Percentiles rank a stretch among this genome's conserved stretches.
These are phyloP conservation scores for Sebastiscus tertius DNA, from an alignment of 2,797 vertebrate species.

Conservation along the genomic window DNA sequence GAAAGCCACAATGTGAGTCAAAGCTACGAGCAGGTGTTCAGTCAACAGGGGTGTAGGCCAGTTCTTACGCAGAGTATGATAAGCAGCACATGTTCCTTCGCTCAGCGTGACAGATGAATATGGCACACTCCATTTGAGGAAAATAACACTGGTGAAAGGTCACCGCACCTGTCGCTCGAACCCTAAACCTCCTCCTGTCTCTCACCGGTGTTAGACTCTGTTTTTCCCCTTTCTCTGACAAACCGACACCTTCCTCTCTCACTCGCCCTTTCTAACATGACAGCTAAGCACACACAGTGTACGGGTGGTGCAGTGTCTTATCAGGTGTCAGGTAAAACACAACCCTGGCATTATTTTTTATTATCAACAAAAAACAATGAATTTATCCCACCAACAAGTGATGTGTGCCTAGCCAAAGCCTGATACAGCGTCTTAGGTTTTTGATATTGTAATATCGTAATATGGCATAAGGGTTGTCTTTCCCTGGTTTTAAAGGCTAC, in stretches of 20 bases:
- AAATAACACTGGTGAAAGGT: slow-evolving; percentile 6
- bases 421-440: neutral
- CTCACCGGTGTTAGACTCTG: slow-evolving; percentile 8
- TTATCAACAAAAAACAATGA: neutral
- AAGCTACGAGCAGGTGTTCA: slow-evolving; percentile 54
- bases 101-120: slow-evolving; percentile 1
- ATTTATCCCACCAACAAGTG: neutral
- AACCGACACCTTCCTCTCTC: neutral
- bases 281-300: slow-evolving; percentile 8
- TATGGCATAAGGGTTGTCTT: no score
- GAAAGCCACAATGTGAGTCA: slow-evolving; percentile 42
- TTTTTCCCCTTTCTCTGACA: neutral
- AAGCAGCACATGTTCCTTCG: slow-evolving; percentile 25
- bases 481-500: no score
- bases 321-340: neutral
- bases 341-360: neutral
- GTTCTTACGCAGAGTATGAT: neutral
- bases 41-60: slow-evolving; percentile 56
- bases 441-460: no score
- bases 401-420: neutral
- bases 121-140: neutral
- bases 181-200: slow-evolving; percentile 1
- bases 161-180: slow-evolving; percentile 43
- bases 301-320: neutral
- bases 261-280: neutral